phyloP scores from a whole-genome alignment of 2,888 invertebrate genomes.

The Andrena chrysosceles region DNA sequence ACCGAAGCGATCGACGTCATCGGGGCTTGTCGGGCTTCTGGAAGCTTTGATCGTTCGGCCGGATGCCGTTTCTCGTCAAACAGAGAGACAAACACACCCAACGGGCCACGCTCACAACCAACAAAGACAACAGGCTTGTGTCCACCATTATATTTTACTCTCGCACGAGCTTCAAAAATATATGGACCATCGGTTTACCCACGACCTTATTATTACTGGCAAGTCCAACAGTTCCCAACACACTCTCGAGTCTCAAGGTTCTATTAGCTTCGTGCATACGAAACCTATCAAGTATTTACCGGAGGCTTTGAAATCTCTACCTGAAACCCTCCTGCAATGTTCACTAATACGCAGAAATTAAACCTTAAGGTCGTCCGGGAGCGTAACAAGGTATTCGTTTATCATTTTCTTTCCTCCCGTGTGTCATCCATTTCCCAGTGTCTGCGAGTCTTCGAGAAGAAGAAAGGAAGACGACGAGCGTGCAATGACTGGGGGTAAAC shows the following conservation, averaged over 20 bases:
- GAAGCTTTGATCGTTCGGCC: slow-evolving; percentile 75
- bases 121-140: slow-evolving; percentile 32
- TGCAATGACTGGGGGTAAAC: slow-evolving; percentile 59
- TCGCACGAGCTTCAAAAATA: slow-evolving; percentile 32
- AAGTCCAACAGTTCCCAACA: not conserved
- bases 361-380: not conserved
- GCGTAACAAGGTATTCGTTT: slow-evolving; percentile 8
- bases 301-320: not conserved
- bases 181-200: slow-evolving; percentile 30
- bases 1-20: slow-evolving; percentile 75
- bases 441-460: slow-evolving; percentile 18
- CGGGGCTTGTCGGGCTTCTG: slow-evolving; percentile 65
- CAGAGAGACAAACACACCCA: slow-evolving; percentile 48
- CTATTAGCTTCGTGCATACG: not conserved
- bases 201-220: not conserved
- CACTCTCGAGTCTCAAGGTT: not conserved
- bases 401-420: slow-evolving; percentile 14
- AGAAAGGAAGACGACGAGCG: slow-evolving; percentile 33
- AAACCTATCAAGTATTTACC: too few species aligned
- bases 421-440: slow-evolving; percentile 31
- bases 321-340: not conserved
- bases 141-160: slow-evolving; percentile 38
- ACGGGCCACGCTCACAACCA: slow-evolving; percentile 13
- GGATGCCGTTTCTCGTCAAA: slow-evolving; percentile 65
- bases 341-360: slow-evolving; percentile 14